These are phyloP conservation scores for Amazona vittata DNA, from an alignment of 2,113 vertebrate species.

Conservation along the genomic window DNA sequence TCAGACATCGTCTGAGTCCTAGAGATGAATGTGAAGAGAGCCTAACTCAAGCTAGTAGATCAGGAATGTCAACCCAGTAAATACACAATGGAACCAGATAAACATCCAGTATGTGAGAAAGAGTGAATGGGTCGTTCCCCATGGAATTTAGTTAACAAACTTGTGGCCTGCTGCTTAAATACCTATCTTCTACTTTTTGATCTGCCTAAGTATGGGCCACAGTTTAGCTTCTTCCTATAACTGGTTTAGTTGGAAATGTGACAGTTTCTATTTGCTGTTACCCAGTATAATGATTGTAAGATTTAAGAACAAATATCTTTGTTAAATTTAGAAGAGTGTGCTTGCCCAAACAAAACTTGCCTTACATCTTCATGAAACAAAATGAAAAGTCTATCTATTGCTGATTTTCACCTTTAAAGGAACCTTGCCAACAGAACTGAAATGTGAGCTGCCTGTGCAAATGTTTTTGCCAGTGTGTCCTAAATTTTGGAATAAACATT, in stretches of 20 bases:
- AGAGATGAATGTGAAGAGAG: background rate
- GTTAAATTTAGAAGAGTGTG: background rate
- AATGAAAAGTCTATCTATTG: background rate
- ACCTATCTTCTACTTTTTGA: background rate
- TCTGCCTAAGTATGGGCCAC: background rate
- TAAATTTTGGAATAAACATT: background rate
- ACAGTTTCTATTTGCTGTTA: background rate
- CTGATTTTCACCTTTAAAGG: background rate
- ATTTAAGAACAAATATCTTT: background rate
- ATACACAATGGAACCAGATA: background rate
- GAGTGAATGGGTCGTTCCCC: background rate
- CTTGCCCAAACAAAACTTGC: background rate
- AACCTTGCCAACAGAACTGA: background rate
- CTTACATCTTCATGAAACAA: constrained; percentile 17
- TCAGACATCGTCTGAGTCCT: background rate
- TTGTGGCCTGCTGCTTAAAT: background rate
- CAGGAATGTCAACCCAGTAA: background rate
- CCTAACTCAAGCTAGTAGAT: background rate
- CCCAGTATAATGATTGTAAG: background rate
- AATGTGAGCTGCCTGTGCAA: background rate
- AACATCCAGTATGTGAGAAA: background rate
- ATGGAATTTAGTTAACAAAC: background rate
- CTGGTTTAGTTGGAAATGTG: background rate
- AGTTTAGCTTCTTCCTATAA: background rate
- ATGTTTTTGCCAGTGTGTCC: background rate